A percentile compares a stretch with the other conserved stretches of the same genome.
Conservation (phyloP, 2,888 invertebrate genomes). For the Agelastica alni region DNA sequence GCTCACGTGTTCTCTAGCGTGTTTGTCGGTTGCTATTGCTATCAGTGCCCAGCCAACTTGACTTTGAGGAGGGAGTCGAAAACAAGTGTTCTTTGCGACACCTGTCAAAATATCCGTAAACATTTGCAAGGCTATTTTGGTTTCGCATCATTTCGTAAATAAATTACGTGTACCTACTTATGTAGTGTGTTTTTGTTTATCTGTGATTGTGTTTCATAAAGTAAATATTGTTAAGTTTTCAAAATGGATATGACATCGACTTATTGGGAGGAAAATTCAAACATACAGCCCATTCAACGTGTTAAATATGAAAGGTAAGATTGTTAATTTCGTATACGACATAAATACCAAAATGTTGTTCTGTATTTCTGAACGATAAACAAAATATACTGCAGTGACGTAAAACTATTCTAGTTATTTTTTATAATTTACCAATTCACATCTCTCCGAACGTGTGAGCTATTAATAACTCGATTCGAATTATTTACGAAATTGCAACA, state of each 20-base stretch:
- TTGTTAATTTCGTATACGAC: too few species aligned
- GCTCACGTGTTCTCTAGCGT: constrained; percentile 52
- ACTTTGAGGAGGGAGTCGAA: constrained; percentile 22
- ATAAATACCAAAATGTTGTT: too few species aligned
- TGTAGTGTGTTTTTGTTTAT: constrained; percentile 5
- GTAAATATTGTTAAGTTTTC: constrained; percentile 3
- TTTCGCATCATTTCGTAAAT: constrained; percentile 6
- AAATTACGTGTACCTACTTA: neutral
- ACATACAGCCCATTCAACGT: constrained; percentile 53
- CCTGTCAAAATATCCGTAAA: constrained; percentile 41
- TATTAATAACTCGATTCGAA: constrained; percentile 33
- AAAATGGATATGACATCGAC: constrained; percentile 56
- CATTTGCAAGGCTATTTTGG: constrained; percentile 26
- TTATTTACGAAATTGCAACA: constrained; percentile 32
- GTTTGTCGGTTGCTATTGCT: constrained; percentile 38
- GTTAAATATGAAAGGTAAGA: constrained; percentile 62
- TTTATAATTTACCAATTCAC: constrained; percentile 30
- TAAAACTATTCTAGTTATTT: constrained; percentile 24
- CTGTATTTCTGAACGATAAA: constrained; percentile 13
- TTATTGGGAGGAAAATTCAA: constrained; percentile 61
- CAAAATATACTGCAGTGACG: constrained; percentile 26
- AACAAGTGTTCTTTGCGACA: constrained; percentile 34
- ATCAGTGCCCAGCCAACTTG: constrained; percentile 44
- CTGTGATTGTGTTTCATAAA: constrained; percentile 12
- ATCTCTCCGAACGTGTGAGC: constrained; percentile 28